These are phyloP conservation scores for Pedicia rivosa DNA, from an alignment of 2,888 invertebrate genomes.

Conservation along the genomic window DNA sequence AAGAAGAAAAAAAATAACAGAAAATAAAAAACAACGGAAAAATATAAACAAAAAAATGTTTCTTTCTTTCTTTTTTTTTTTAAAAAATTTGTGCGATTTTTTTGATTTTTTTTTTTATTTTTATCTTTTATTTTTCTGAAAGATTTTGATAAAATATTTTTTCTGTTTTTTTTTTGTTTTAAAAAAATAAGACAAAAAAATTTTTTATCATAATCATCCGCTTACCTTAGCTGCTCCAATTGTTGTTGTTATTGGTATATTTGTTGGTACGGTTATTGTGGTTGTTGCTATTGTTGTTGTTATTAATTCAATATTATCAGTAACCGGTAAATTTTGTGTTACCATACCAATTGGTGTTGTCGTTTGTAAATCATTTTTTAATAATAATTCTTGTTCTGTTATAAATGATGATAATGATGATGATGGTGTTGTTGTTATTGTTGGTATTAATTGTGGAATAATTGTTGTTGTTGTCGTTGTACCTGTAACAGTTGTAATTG, in stretches of 20 bases:
- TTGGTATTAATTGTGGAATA: constrained; percentile 2
- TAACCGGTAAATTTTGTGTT: too few species aligned
- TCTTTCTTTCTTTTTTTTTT: background rate
- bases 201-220: too few species aligned
- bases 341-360: background rate
- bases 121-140: too few species aligned
- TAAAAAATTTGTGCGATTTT: background rate
- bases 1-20: too few species aligned
- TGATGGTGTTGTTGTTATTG: background rate
- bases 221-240: background rate
- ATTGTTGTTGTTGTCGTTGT: constrained; percentile 3
- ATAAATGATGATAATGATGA: background rate
- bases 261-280: background rate
- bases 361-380: constrained; percentile 3
- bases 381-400: background rate
- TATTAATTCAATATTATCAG: background rate
- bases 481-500: constrained; percentile 11
- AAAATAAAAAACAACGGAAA: too few species aligned
- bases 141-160: too few species aligned
- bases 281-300: constrained; percentile 1
- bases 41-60: too few species aligned
- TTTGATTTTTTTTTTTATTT: background rate
- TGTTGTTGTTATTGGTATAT: background rate
- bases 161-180: too few species aligned
- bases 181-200: too few species aligned